phyloP scores from a whole-genome alignment of 2,888 invertebrate species.

The Drosophila siamana region DNA sequence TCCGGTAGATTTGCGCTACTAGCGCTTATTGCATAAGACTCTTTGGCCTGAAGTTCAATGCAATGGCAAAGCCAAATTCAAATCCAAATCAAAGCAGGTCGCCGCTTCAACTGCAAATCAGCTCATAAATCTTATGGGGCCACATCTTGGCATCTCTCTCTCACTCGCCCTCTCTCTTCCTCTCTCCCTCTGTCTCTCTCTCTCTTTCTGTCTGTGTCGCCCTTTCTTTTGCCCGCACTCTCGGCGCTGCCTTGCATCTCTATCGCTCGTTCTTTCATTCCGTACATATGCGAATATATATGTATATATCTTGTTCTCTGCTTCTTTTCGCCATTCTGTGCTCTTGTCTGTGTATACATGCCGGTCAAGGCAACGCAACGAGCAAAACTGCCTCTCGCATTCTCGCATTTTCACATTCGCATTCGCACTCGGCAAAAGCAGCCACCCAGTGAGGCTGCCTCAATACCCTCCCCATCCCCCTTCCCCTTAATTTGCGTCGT shows the following conservation, averaged over 20 bases:
- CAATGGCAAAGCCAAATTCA: slow-evolving; percentile 54
- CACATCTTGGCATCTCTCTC: slow-evolving; percentile 26
- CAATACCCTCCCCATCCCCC: background rate
- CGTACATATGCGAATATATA: too few relatives aligned
- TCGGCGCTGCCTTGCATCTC: too few relatives aligned
- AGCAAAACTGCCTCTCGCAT: slow-evolving; percentile 29
- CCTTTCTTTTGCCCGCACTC: too few relatives aligned
- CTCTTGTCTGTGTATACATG: slow-evolving; percentile 44
- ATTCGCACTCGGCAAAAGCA: slow-evolving; percentile 2
- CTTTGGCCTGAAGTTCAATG: slow-evolving; percentile 67
- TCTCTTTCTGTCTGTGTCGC: background rate
- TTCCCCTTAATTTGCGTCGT: too few relatives aligned
- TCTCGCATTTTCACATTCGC: background rate
- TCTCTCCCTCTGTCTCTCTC: background rate
- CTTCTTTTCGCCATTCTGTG: slow-evolving; percentile 10
- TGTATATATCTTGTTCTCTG: background rate
- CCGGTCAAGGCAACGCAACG: slow-evolving; percentile 67
- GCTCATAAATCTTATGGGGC: slow-evolving; percentile 52
- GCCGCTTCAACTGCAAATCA: slow-evolving; percentile 38
- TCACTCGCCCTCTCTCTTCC: background rate
- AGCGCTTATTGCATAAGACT: slow-evolving; percentile 59
- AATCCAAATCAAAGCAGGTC: slow-evolving; percentile 57
- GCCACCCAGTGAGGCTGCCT: too few relatives aligned
- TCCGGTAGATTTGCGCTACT: slow-evolving; percentile 33
- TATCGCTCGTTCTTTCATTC: background rate